Evolutionary conservation across 2,113 vertebrate species (phyloP), one percentile per base, ranked within the genome.

Genomic region (Neotoma lepida): DNA sequence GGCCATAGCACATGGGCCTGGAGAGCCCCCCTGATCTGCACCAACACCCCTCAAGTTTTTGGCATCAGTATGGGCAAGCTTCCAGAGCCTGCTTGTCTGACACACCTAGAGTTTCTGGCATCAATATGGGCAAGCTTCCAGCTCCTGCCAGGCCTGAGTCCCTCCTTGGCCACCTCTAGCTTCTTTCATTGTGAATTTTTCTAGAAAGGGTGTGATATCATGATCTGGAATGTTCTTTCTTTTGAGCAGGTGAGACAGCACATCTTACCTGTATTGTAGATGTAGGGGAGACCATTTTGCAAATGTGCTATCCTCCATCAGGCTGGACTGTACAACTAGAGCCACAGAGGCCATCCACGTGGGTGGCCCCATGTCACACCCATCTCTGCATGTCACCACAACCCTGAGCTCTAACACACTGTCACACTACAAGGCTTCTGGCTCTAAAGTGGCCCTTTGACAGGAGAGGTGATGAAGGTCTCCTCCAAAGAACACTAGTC

Each of bases 61-160:
- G 2, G 0, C 46, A 22, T 1, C 24, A 44, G 4, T 9, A 64
- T 0, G 1, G 12, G 7, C 0, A 17, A 51, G 35, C 33, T 51
- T 15, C 6, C 7, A 63, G 6, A n/a, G n/a, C n/a, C n/a, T n/a
- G n/a, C n/a, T n/a, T n/a, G n/a, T n/a, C n/a, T n/a, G n/a, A 24
- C 12, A 58, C 6, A 2, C 56, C 41, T 28, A 4, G 46, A 54
- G 46, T 71, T 39, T 56, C 4, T 14, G 2, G 0, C 49, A 24
- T 1, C 18, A 44, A 4, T 10, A 66, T 0, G 1, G 13, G 8
- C 0, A 18, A 54, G n/a, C 33, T 51, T 17, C 6, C 4, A 64
- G 7, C 2, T 13, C 51, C 51, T 51, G 51, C 51, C 9, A 9
- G 58, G n/a, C 64, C 22, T 17, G 24, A 12, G 13, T 24, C 18